Evolutionary conservation across 2,888 invertebrate genomes (phyloP).

Genomic region (Agapetus fuscipes): DNA sequence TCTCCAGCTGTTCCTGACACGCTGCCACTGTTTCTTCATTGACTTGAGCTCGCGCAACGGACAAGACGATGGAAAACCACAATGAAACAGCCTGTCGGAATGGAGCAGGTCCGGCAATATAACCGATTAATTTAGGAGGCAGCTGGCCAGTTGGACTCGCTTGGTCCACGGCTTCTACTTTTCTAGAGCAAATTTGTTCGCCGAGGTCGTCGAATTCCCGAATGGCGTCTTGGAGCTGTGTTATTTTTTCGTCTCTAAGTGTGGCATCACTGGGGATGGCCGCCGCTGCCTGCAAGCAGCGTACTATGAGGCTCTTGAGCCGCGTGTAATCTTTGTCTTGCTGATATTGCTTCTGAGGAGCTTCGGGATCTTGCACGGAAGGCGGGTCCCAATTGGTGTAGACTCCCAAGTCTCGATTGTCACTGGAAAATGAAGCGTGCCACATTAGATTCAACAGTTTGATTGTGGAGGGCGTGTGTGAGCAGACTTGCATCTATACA

Average conservation of each 20-base stretch:
- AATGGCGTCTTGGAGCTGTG: not conserved
- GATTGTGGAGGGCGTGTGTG: too few species aligned
- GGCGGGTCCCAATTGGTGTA: constrained; percentile 60
- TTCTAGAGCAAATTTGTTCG: constrained; percentile 1
- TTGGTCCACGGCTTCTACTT: not conserved
- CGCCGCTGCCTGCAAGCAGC: constrained; percentile 7
- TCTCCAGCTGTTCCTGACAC: constrained; percentile 21
- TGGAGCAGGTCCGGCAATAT: constrained; percentile 35
- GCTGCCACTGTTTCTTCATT: constrained; percentile 11
- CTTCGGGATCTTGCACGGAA: constrained; percentile 5
- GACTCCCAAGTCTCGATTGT: constrained; percentile 70
- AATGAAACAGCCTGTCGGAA: constrained; percentile 36
- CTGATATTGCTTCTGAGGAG: constrained; percentile 8
- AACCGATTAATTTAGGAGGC: constrained; percentile 21
- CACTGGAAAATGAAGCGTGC: too few species aligned
- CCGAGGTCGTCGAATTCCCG: constrained; percentile 3
- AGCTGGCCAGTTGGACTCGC: constrained; percentile 14
- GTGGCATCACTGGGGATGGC: not conserved
- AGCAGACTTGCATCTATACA: too few species aligned
- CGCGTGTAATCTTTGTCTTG: constrained; percentile 10
- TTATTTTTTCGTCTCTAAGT: not conserved
- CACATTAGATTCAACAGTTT: too few species aligned
- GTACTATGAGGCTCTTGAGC: constrained; percentile 9
- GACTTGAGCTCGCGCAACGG: constrained; percentile 24
- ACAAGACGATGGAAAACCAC: constrained; percentile 28